Evolutionary conservation across 2,113 vertebrate species (phyloP).

Genomic region (Laticauda colubrina): DNA sequence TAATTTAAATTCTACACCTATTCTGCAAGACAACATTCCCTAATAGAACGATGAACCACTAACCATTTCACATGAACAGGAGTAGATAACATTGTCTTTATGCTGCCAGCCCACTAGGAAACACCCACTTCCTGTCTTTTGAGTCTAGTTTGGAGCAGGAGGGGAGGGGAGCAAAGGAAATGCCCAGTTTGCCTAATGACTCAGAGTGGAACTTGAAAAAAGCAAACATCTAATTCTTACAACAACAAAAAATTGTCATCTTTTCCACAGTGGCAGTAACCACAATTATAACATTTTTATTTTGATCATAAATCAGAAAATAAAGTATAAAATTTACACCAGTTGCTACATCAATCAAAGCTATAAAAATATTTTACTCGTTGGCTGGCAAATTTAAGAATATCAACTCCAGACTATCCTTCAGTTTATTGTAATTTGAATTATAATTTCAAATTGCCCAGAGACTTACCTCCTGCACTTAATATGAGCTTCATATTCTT

Average conservation of each 20-base stretch:
- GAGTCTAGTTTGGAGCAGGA: not conserved
- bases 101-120: not conserved
- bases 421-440: not conserved
- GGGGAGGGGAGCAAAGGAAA: no score
- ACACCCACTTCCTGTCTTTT: not conserved
- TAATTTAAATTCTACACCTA: not conserved
- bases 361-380: not conserved
- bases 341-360: not conserved
- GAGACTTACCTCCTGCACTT: slow-evolving; percentile 3
- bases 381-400: not conserved
- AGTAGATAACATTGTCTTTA: not conserved
- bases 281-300: not conserved
- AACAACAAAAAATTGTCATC: not conserved
- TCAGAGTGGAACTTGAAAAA: not conserved
- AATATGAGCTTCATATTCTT: not conserved
- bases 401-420: not conserved
- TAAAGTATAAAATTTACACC: not conserved
- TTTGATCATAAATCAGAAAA: not conserved
- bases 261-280: not conserved
- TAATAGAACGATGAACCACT: not conserved
- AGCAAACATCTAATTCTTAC: not conserved
- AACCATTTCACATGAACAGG: not conserved
- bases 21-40: not conserved
- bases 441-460: not conserved
- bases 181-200: not conserved